Base-by-base conservation (phyloP, 2,797 vertebrate species). In the Parambassis ranga region DNA sequence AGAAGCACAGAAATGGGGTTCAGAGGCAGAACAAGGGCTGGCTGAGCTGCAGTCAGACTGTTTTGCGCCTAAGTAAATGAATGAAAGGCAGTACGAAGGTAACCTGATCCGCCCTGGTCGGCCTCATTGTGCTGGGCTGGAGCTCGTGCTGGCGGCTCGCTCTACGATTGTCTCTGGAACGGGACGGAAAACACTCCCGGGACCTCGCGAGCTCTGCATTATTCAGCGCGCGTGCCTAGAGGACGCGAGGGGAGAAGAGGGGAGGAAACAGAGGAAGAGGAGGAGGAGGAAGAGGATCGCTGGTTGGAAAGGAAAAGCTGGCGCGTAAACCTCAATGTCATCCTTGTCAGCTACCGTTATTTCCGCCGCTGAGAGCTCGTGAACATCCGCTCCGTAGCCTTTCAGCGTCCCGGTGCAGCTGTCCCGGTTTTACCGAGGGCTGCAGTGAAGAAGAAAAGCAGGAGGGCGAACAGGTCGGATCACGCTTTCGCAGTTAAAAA, bases 131-230 rank as follows among this genome's bases (percentile, higher is more conserved):
- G 67, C 70, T 53, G 37, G 50, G 48, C 42, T 72, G 64, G 38
- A 24, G 69, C 85, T 75, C 69, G 70, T 64, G 62, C 84, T 72
- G 68, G 57, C 68, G 44, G 68, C 79, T 85, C 71, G 66, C 72
- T 64, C 89, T 84, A 79, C 75, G 87, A 87, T 89, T 86, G 87
- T 84, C 87, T 81, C 85, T 89, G 79, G 90, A 92, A 92, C 82
- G 70, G 78, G 84, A 89, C 87, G 90, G 91, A 93, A 93, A 77
- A 78, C 85, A 81, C 84, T 90, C 82, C 86, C 67, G 81, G 87
- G 85, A 89, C 86, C 82, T 82, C 83, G 71, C 83, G 74, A 80
- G 82, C 75, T 78, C 89, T 94, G 91, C 90, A 94, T 94, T 94
- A 94, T 94, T 94, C 90, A 93, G 82, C 51, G 31, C 79, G 81